phyloP scores from a whole-genome alignment of 1,140 invertebrate species.

The Laupala kohalensis region DNA sequence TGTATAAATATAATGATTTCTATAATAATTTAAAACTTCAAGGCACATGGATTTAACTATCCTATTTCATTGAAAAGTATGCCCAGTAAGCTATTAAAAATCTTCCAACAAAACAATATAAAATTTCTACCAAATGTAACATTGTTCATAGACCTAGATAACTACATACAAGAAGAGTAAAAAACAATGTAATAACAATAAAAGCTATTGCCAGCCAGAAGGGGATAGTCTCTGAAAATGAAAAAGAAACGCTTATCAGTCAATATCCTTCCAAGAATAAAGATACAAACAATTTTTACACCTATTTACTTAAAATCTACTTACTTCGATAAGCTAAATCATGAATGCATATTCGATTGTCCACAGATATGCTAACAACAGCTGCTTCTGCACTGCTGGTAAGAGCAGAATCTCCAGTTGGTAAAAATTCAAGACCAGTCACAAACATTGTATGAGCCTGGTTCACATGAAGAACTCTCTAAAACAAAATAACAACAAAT shows the following conservation, averaged over 20 bases:
- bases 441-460: conserved; percentile 88
- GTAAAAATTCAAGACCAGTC: conserved; percentile 81
- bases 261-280: background rate
- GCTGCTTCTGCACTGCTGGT: conserved; percentile 63
- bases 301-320: conserved; percentile 23
- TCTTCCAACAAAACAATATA: no score
- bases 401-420: conserved; percentile 49
- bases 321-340: conserved; percentile 70
- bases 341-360: conserved; percentile 85
- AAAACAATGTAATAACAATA: conserved; percentile 55
- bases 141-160: conserved; percentile 58
- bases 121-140: no score
- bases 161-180: conserved; percentile 64
- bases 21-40: no score
- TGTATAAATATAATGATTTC: background rate
- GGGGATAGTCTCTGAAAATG: conserved; percentile 51
- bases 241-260: conserved; percentile 12
- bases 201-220: conserved; percentile 61
- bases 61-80: no score
- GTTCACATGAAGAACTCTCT: conserved; percentile 62
- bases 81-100: no score
- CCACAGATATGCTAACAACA: conserved; percentile 85
- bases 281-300: background rate
- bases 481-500: background rate
- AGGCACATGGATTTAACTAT: no score